phyloP scores from a whole-genome alignment of 2,888 invertebrate genomes.

The Harpalus rufipes region DNA sequence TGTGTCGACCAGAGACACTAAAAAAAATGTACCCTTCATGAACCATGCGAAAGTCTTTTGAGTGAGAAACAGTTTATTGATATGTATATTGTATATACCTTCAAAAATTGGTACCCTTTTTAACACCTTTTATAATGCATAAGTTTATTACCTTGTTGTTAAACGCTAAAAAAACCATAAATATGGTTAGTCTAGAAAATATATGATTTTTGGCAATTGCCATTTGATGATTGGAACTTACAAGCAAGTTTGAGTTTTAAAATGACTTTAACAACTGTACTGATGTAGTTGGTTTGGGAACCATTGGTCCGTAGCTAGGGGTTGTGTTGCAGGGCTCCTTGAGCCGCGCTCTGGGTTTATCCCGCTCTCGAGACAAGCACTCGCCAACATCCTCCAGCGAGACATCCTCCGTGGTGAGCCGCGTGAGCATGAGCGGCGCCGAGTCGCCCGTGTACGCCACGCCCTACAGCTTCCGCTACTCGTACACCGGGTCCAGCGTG shows the following conservation, averaged over 20 bases:
- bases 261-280: neutral
- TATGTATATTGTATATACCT: no score
- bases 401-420: constrained; percentile 80
- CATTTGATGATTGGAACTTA: no score
- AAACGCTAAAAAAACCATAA: no score
- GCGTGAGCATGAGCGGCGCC: constrained; percentile 76
- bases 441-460: constrained; percentile 75
- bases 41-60: no score
- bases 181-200: no score
- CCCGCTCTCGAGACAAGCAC: constrained; percentile 82
- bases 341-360: constrained; percentile 84
- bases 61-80: no score
- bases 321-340: constrained; percentile 83
- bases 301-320: constrained; percentile 33
- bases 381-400: constrained; percentile 85
- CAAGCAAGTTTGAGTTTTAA: neutral
- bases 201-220: no score
- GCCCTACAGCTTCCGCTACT: constrained; percentile 72
- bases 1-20: no score
- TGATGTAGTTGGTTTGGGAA: constrained; percentile 6
- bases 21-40: no score
- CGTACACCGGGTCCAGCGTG: constrained; percentile 64
- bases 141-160: no score
- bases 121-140: no score
- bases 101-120: no score